Evolutionary conservation across 1,140 invertebrate genomes (phyloP), one percentile per base, ranked within the genome.

Genomic region (Eriosoma lanigerum): DNA sequence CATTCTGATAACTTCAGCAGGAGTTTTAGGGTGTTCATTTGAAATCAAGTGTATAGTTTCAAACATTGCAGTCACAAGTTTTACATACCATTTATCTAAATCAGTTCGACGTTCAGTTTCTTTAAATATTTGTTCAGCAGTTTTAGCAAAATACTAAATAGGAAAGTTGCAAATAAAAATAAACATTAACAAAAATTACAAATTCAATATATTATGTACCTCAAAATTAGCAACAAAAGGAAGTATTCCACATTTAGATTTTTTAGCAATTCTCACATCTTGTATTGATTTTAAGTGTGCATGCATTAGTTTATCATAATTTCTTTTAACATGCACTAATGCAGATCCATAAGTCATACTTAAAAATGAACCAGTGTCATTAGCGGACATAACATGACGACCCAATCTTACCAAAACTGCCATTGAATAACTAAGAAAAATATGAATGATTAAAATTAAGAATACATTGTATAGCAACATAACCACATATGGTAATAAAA

Each of bases 31-130:
- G 86, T 98, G 96, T 84, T 97, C 95, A 76, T 88, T 89, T 44
- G 94, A 91, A 82, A 96, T 92, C 21, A 91, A 87, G 13, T 90
- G 87, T 81, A 98, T 95, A 78, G 91, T 92, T 83, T 94, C 92
- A 87, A 97, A 93, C 87, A 98, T 94, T n/a, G 91, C 92, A 81
- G 88, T 88, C 2, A 96, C 90, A 75, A 99, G 87, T 86, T 93
- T 90, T 12, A 90, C 89, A 86, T 98, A 98, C 91, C 97, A 98
- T 84, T 97, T 96, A 84, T 99, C 96, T 81, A 99, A 89, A 87
- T 99, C 97, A n/a, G 93, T 91, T 83, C 96, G 91, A 64, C 97
- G 89, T 81, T 96, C 93, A 44, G 94, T 94, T 83, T 91, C 92
- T 81, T 91, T 92, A 85, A 98, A 96, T 72, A 98, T 94, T 66